Base-by-base conservation (phyloP, 2,797 vertebrate genomes). In the Chloroceryle inda region DNA sequence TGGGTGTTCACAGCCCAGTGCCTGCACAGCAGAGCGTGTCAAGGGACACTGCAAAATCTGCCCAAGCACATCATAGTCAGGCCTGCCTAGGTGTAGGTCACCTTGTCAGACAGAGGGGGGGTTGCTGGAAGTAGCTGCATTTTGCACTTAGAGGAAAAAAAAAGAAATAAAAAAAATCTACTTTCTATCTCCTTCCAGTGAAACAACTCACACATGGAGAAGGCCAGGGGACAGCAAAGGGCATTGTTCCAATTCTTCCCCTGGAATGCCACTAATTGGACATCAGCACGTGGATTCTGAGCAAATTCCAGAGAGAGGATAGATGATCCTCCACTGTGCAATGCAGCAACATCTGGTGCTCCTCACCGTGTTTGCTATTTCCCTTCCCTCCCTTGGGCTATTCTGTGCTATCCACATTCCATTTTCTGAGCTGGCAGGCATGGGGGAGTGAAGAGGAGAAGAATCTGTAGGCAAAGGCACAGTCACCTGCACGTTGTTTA, bases 181-280 rank as follows among this genome's bases (percentile, higher is more conserved):
- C 11, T 38, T 82, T 35, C 59, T 29, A 0, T 24, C 64, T 58
- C 58, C 6, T 68, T 26, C 17, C 81, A 81, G 21, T 35, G 10
- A 67, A 84, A 63, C 56, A 44, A 8, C 0, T n/a, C 53, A 22
- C 17, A 16, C 1, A 1, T 3, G 53, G 47, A 0, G 1, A 81
- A 45, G 3, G 62, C 35, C 74, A 40, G 7, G 40, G 74, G 33
- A 82, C 69, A 56, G 49, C 55, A 27, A 69, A 69, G 69, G 42
- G 42, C 64, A 18, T 12, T 0, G 0, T 24, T 42, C 44, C 78
- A 87, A 62, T 58, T 37, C 37, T 64, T 50, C 31, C 64, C 45
- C 59, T 17, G 12, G 47, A 85, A 69, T 1, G 0, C 47, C 61
- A 11, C 61, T n/a, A 13, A 33, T 31, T 1, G 0, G 1, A 10